Evolutionary conservation across 92 coral and sea anemone species (phyloP).

Genomic region (Phenganax subtilis): DNA sequence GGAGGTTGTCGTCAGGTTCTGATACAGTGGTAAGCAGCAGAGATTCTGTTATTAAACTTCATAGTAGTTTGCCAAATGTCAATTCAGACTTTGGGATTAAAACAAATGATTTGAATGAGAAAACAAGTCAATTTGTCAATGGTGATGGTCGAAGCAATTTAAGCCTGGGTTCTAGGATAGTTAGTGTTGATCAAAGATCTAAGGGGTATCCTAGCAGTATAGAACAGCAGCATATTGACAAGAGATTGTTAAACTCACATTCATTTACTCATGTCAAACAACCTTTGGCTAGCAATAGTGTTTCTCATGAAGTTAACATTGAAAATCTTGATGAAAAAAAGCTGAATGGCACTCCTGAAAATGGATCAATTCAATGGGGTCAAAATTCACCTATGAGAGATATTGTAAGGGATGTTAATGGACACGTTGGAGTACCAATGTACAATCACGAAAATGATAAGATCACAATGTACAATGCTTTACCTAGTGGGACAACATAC

Average conservation of each 20-base stretch:
- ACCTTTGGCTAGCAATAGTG: too few species aligned
- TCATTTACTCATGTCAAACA: too few species aligned
- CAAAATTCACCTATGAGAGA: background rate
- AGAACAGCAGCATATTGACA: too few species aligned
- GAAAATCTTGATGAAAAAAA: too few species aligned
- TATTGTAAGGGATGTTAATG: background rate
- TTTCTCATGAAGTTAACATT: background rate
- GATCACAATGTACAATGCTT: too few species aligned
- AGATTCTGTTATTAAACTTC: constrained; percentile 17
- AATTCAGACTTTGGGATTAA: background rate
- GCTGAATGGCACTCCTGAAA: background rate
- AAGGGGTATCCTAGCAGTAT: too few species aligned
- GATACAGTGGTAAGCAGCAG: background rate
- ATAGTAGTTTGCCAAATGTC: constrained; percentile 12
- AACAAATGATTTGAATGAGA: background rate
- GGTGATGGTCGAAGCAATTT: background rate
- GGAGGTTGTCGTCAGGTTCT: constrained; percentile 5
- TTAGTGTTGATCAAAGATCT: too few species aligned
- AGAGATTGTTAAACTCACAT: too few species aligned
- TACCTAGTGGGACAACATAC: too few species aligned
- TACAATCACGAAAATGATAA: too few species aligned
- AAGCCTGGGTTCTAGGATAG: background rate
- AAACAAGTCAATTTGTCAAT: background rate
- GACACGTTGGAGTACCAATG: background rate
- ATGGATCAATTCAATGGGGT: background rate